These are phyloP conservation scores for Polyodon spathula DNA, from an alignment of 2,113 vertebrate species.

Conservation along the genomic window DNA sequence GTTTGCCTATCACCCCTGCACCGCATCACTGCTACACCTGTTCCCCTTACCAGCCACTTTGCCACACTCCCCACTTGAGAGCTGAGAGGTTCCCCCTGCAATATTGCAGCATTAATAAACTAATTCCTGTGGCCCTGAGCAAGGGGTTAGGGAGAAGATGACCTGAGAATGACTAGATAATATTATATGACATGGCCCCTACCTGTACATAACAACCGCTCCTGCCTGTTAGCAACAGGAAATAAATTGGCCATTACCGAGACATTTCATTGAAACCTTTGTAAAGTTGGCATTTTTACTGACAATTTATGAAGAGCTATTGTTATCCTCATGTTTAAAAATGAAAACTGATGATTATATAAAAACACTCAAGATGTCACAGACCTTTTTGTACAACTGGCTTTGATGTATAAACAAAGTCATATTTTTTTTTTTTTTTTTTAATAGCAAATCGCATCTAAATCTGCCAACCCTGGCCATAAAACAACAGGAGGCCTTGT, in stretches of 20 bases:
- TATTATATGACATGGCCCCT: too few species aligned
- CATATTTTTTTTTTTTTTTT: too few species aligned
- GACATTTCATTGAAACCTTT: neutral
- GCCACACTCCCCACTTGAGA: too few species aligned
- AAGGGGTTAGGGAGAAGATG: too few species aligned
- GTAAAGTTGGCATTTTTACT: neutral
- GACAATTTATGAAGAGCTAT: neutral
- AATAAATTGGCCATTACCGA: neutral
- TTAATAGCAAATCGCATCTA: slow-evolving; percentile 71
- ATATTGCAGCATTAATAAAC: too few species aligned
- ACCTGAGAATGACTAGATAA: too few species aligned
- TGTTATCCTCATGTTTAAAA: neutral
- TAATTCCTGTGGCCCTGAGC: too few species aligned
- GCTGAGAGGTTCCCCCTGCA: too few species aligned
- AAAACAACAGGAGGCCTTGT: slow-evolving; percentile 65
- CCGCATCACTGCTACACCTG: too few species aligned
- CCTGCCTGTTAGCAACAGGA: neutral
- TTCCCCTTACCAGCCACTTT: too few species aligned
- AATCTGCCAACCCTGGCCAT: slow-evolving; percentile 62
- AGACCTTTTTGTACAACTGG: slow-evolving; percentile 34
- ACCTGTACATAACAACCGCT: neutral
- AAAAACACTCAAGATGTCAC: slow-evolving; percentile 24
- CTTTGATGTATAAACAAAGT: slow-evolving; percentile 62
- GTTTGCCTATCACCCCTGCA: too few species aligned
- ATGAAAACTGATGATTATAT: slow-evolving; percentile 5